phyloP scores from a whole-genome alignment of 2,113 vertebrate genomes.

The Nymphicus hollandicus region DNA sequence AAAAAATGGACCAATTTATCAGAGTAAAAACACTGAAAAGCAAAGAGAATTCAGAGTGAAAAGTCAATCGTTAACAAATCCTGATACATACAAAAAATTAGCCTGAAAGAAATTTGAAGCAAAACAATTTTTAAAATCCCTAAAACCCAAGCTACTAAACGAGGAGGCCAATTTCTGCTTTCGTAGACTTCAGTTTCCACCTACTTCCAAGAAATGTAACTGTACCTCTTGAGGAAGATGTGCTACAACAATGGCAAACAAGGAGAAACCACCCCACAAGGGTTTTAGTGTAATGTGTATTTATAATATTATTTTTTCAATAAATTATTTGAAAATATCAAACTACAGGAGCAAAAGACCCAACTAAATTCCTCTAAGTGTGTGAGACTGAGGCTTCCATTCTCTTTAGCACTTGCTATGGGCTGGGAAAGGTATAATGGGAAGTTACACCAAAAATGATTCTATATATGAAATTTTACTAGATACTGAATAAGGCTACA shows the following conservation, averaged over 20 bases:
- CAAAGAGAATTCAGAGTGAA: not conserved
- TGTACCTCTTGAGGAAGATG: not conserved
- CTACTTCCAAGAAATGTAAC: not conserved
- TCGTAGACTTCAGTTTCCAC: not conserved
- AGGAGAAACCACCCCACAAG: not conserved
- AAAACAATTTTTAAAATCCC: not conserved
- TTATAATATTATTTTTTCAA: not conserved
- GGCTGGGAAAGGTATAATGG: not conserved
- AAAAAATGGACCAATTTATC: not conserved
- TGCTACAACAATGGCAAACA: not conserved
- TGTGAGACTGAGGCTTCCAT: accelerated
- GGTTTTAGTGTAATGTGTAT: accelerated
- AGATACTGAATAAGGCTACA: not conserved
- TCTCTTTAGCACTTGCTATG: accelerated
- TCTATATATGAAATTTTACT: too few relatives aligned
- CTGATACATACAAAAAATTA: not conserved
- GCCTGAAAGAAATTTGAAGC: not conserved
- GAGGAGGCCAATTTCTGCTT: not conserved
- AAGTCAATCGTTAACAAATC: not conserved
- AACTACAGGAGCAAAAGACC: not conserved
- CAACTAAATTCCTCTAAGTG: accelerated
- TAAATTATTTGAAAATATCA: not conserved
- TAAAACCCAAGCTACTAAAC: not conserved
- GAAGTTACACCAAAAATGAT: not conserved
- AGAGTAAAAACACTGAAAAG: not conserved